Base-by-base conservation (phyloP, 2,113 vertebrate genomes). In the Jacana jacana region DNA sequence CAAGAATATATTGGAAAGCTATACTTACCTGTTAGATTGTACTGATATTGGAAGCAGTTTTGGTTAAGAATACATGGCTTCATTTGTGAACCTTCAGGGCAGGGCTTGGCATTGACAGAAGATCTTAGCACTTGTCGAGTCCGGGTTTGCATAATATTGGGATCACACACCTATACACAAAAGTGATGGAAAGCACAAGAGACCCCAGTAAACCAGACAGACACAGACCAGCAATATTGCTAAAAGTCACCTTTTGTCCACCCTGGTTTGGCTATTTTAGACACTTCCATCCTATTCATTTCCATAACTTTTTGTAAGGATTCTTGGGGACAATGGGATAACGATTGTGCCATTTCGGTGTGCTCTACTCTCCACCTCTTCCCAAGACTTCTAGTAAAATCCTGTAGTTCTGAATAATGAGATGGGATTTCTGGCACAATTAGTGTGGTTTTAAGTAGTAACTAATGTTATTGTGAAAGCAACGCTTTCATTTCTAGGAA, bases 31-130 rank as follows among this genome's bases (percentile, higher is more conserved):
- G 99, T 99, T 88, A 99, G 96, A 84, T 97, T 98, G 98, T 99
- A 98, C 31, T 98, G 97, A 96, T 99, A 99, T 6, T 98, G 98
- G 98, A 99, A 99, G 97, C 99, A 99, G 80, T 99, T 99, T 92
- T 97, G 98, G 97, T 99, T 99, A 87, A 99, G 97, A 78, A 98
- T 68, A 72, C 99, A 99, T 33, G 98, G 98, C 81, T 98, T 98
- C 48, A 97, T 98, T 91, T 99, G 98, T 25, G 98, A 96, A 44
- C 94, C 97, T 82, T 99, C 98, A 12, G 99, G 98, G 96, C 99
- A 99, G 46, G 91, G 93, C 72, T 97, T 98, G 2, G 97, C 96
- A 11, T 89, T 95, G 82, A 95, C 73, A 3, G 99, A 96, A 39
- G 97, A 97, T 46, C 99, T 98, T 39, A 99, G 98, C 81, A 99